These are phyloP conservation scores for Chrysomela aeneicollis DNA, from an alignment of 2,888 invertebrate genomes.

Conservation along the genomic window DNA sequence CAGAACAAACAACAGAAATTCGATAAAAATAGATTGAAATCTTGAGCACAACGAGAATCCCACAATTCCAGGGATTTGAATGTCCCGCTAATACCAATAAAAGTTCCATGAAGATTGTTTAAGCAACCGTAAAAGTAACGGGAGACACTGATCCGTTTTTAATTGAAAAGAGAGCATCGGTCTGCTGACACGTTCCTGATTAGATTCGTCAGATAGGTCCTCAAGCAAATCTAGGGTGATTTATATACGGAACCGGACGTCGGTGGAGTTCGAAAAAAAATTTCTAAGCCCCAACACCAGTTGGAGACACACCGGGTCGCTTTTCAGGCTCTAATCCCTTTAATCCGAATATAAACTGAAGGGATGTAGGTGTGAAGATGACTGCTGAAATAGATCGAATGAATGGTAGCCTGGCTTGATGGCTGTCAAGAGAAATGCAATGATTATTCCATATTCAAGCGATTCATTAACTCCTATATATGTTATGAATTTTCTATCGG, in stretches of 20 bases:
- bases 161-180: slow-evolving; percentile 41
- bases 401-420: not conserved
- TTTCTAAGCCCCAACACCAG: slow-evolving; percentile 30
- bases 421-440: not conserved
- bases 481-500: no score
- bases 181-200: slow-evolving; percentile 41
- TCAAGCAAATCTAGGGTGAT: slow-evolving; percentile 16
- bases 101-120: slow-evolving; percentile 44
- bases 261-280: slow-evolving; percentile 15
- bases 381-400: slow-evolving; percentile 22
- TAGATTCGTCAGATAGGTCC: slow-evolving; percentile 26
- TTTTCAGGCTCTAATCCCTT: slow-evolving; percentile 40
- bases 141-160: slow-evolving; percentile 48
- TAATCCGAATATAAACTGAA: slow-evolving; percentile 41
- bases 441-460: not conserved
- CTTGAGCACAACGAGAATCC: slow-evolving; percentile 26
- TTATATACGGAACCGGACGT: not conserved
- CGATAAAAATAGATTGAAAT: slow-evolving; percentile 37
- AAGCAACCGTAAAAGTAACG: slow-evolving; percentile 46
- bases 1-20: slow-evolving; percentile 36
- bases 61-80: slow-evolving; percentile 27
- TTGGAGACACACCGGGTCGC: slow-evolving; percentile 31
- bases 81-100: slow-evolving; percentile 29
- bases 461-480: no score
- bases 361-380: slow-evolving; percentile 32